These are phyloP conservation scores for Drosophila formosana DNA, from an alignment of 2,888 invertebrate genomes.

Conservation along the genomic window DNA sequence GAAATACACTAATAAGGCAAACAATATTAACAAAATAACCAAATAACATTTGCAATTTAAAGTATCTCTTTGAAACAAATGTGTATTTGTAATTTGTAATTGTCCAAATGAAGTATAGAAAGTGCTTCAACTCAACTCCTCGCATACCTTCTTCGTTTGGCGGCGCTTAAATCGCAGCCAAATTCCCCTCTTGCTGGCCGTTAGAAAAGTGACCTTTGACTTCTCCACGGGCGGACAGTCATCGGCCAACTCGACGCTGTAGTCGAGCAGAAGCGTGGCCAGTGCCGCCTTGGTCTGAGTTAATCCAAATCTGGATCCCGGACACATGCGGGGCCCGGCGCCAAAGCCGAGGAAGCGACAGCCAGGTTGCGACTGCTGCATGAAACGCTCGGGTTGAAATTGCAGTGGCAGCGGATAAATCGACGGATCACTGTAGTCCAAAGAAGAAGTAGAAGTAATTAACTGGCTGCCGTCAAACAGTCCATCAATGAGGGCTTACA, in stretches of 20 bases:
- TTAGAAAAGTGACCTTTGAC: conserved; percentile 72
- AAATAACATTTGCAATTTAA: too few species aligned
- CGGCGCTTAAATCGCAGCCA: conserved; percentile 64
- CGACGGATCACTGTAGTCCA: conserved; percentile 59
- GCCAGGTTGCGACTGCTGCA: conserved; percentile 36
- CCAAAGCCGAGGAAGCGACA: conserved; percentile 77
- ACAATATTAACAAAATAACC: too few species aligned
- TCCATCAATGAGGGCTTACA: conserved; percentile 51
- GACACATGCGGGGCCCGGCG: conserved; percentile 81
- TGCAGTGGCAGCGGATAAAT: conserved; percentile 62
- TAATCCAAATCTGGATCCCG: conserved; percentile 76
- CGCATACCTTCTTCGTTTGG: not conserved
- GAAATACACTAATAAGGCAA: too few species aligned
- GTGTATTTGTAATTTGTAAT: too few species aligned
- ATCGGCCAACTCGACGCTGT: conserved; percentile 54
- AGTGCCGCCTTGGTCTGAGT: conserved; percentile 76
- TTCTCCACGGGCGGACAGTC: conserved; percentile 44
- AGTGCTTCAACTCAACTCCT: too few species aligned
- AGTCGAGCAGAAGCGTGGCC: conserved; percentile 60
- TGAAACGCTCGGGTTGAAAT: conserved; percentile 73
- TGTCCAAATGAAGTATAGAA: too few species aligned
- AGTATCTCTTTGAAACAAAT: too few species aligned
- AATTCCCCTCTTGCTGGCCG: conserved; percentile 66
- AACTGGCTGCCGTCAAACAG: not conserved
- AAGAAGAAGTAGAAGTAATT: not conserved